These are phyloP conservation scores for Buathra laborator DNA, from an alignment of 2,888 invertebrate genomes.

Conservation along the genomic window DNA sequence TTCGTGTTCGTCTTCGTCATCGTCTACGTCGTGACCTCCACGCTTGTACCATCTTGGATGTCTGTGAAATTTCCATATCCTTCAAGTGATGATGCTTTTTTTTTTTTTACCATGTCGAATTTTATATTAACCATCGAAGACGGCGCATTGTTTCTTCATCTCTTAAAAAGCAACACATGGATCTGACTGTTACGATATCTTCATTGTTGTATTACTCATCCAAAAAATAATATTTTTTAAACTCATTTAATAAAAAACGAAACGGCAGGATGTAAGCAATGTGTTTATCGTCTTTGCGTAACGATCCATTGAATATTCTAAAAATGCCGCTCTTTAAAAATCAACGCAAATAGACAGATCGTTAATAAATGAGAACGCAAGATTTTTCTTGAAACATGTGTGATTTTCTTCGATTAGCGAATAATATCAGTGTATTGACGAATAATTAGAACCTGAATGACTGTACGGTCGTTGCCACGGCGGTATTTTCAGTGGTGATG, in stretches of 20 bases:
- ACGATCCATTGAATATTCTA: no score
- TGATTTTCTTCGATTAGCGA: neutral
- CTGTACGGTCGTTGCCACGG: constrained; percentile 74
- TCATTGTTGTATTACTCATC: no score
- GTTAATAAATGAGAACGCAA: neutral
- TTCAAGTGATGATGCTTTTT: neutral
- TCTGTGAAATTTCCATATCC: constrained; percentile 68
- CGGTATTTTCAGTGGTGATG: constrained; percentile 70
- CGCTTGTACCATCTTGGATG: constrained; percentile 76
- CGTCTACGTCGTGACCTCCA: constrained; percentile 82
- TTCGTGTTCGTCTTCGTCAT: constrained; percentile 66
- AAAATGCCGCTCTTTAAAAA: no score
- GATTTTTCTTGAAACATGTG: neutral
- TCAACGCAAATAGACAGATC: no score
- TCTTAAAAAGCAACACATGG: no score
- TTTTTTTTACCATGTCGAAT: neutral
- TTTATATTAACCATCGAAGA: neutral
- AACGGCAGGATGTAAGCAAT: no score
- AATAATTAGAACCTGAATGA: constrained; percentile 74
- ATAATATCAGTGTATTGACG: neutral
- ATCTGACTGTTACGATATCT: no score
- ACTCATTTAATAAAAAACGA: no score
- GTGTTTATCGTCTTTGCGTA: no score
- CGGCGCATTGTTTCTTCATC: no score
- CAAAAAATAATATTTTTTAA: no score